Percentiles rank a stretch among this genome's conserved stretches.
phyloP scores from a whole-genome alignment of 2,888 invertebrate genomes.

The Osedax fenrisi region DNA sequence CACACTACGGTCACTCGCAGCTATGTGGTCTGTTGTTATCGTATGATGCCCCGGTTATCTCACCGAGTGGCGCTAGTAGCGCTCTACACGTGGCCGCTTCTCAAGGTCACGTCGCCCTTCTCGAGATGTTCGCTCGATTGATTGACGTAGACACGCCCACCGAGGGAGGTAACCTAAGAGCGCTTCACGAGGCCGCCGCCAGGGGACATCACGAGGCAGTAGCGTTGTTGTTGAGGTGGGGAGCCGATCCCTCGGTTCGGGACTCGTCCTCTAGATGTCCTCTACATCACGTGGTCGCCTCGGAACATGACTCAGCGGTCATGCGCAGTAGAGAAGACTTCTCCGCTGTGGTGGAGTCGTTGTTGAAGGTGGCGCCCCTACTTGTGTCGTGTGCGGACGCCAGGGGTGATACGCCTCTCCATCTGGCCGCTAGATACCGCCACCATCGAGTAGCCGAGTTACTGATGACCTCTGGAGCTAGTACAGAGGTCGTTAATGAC shows the following conservation, averaged over 20 bases:
- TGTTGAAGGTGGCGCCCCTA: neutral
- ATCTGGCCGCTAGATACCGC: neutral
- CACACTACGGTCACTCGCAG: neutral
- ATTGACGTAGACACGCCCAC: neutral
- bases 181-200: neutral
- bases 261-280: neutral
- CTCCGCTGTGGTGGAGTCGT: neutral
- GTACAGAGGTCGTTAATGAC: neutral
- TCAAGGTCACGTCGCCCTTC: neutral
- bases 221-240: neutral
- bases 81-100: neutral
- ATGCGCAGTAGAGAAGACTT: neutral
- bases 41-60: neutral
- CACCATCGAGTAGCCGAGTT: neutral
- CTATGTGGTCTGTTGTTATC: neutral
- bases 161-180: neutral
- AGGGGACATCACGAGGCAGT: neutral
- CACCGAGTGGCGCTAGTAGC: neutral
- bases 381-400: neutral
- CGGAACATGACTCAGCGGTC: neutral
- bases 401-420: neutral
- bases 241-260: neutral
- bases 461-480: neutral
- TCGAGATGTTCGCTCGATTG: neutral
- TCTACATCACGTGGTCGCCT: neutral